Percentiles rank a stretch among this genome's conserved stretches.
phyloP scores from a whole-genome alignment of 2,797 vertebrate genomes.

The Cynodonichthys magdalenae region DNA sequence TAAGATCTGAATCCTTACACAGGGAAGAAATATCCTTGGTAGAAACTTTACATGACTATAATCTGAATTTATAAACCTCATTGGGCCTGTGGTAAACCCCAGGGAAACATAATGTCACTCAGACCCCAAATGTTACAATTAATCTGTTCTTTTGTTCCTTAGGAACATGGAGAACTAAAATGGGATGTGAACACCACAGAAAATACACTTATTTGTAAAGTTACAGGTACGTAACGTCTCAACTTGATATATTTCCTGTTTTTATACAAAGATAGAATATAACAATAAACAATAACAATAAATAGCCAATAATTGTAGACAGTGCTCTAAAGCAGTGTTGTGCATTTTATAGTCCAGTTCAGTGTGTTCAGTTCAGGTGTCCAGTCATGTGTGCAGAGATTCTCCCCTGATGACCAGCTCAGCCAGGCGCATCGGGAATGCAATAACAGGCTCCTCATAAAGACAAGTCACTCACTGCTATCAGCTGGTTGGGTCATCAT shows the following conservation, averaged over 20 bases:
- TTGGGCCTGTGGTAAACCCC: conserved; percentile 54
- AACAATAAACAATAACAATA: conserved; percentile 16
- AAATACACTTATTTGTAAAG: no score
- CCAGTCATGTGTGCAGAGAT: conserved; percentile 69
- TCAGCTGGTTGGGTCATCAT: conserved; percentile 43
- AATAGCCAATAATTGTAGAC: no score
- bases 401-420: conserved; percentile 55
- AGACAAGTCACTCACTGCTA: conserved; percentile 52
- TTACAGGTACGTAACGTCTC: neutral
- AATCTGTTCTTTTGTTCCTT: neutral
- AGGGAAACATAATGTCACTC: conserved; percentile 29
- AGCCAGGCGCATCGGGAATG: conserved; percentile 57
- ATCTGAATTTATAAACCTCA: conserved; percentile 41
- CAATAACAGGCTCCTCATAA: conserved; percentile 73
- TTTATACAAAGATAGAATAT: conserved; percentile 19
- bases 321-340: conserved; percentile 57
- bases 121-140: conserved; percentile 8
- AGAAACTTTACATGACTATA: conserved; percentile 36
- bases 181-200: neutral
- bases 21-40: conserved; percentile 27
- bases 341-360: conserved; percentile 51
- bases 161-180: neutral
- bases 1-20: conserved; percentile 17
- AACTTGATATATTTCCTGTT: neutral
- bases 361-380: conserved; percentile 44